These are phyloP conservation scores for Momotus momota DNA, from an alignment of 2,797 vertebrate species.

Conservation along the genomic window DNA sequence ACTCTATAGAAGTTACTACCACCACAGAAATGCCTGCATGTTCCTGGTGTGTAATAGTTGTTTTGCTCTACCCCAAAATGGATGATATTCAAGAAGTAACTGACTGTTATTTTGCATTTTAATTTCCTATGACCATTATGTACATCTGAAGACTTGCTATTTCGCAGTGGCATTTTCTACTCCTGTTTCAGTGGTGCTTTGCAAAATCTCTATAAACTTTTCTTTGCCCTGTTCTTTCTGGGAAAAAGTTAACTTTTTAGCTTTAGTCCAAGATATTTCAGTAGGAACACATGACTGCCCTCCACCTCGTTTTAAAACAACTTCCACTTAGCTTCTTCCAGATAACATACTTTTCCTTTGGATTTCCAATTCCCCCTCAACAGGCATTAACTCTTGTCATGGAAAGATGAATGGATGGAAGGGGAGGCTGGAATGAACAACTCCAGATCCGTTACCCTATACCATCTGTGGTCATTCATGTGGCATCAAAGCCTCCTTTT, in stretches of 20 bases:
- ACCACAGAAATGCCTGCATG: background rate
- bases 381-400: background rate
- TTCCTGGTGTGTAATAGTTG: background rate
- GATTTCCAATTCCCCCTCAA: background rate
- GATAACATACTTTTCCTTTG: background rate
- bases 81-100: background rate
- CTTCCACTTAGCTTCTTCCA: background rate
- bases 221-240: background rate
- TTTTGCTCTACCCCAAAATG: background rate
- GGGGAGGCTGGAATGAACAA: background rate
- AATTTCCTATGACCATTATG: background rate
- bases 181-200: background rate
- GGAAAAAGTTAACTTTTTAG: background rate
- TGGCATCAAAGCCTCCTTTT: background rate
- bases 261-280: background rate
- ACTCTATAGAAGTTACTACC: background rate
- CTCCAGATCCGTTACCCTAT: background rate
- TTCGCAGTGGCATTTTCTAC: background rate
- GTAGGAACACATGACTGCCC: background rate
- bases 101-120: background rate
- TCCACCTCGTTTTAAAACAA: background rate
- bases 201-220: background rate
- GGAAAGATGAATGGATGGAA: background rate
- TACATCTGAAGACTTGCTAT: background rate
- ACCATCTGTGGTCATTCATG: background rate